Evolutionary conservation across 2,797 vertebrate genomes (phyloP), one percentile per base, ranked within the genome.

Genomic region (Catamblyrhynchus diadema): DNA sequence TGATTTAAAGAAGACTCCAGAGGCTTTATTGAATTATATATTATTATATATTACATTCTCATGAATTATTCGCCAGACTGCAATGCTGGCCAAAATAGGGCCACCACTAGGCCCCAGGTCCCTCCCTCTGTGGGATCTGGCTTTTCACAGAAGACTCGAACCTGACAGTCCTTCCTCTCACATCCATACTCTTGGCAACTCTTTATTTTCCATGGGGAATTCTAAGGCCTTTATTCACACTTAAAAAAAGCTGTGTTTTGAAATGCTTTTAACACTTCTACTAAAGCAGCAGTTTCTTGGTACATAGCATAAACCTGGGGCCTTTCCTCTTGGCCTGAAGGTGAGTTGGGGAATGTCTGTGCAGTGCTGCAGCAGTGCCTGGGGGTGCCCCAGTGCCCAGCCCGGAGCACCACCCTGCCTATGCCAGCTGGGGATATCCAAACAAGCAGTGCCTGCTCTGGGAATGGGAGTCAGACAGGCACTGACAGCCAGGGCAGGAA

Each of bases 1-100:
- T 90, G 89, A 92, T 91, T 95, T 87, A 94, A 80, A 72, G 77
- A 94, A 75, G 70, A 42, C 59, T 88, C 80, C 27, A 62, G 72
- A 86, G 37, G 37, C 19, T 87, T 94, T 88, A 41, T 47, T 71
- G 45, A 93, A 75, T 79, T n/a, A 72, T 72, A 47, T 72, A 66
- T 42, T 66, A 53, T 53, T 65, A 60, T 47, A 42, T 48, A 72
- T 79, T 78, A 47, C 25, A 48, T 30, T 89, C 27, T 57, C 72
- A 74, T 41, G 4, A 94, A 81, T 83, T 94, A 75, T 54, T 78
- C 41, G 24, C 16, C 53, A 74, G 93, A 83, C 51, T 81, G 72
- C 32, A 67, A n/a, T 22, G 54, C 57, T 2, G 8, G 57, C 81
- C 75, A 84, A 87, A 83, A 80, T 17, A 61, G 3, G n/a, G 7